Evolutionary conservation across 2,113 vertebrate genomes (phyloP).

Genomic region (Labeo rohita): DNA sequence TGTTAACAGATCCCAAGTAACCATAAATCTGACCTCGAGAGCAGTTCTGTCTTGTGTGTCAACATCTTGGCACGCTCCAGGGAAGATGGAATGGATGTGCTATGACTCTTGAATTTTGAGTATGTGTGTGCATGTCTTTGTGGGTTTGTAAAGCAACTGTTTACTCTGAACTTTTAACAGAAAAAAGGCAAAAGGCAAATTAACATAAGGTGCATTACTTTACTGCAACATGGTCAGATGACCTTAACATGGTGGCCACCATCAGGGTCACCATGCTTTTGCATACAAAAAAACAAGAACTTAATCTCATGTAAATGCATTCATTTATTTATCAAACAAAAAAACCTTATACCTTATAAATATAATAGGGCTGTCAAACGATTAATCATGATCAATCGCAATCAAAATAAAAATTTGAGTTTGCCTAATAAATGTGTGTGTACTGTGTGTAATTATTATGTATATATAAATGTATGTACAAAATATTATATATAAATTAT

Average conservation of each 20-base stretch:
- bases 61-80: not conserved
- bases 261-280: too few relatives aligned
- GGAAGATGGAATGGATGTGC: not conserved
- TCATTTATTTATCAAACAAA: too few relatives aligned
- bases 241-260: too few relatives aligned
- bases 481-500: too few relatives aligned
- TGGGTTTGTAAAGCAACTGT: not conserved
- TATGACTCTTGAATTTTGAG: not conserved
- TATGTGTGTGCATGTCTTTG: not conserved
- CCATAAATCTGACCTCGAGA: slow-evolving; percentile 26
- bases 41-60: not conserved
- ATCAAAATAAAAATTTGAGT: too few relatives aligned
- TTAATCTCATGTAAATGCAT: not conserved
- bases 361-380: too few relatives aligned
- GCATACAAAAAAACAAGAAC: not conserved
- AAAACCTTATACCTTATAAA: too few relatives aligned
- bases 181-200: not conserved
- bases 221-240: not conserved
- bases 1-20: slow-evolving; percentile 17
- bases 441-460: too few relatives aligned
- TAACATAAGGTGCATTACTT: not conserved
- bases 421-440: too few relatives aligned
- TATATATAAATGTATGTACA: too few relatives aligned
- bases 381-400: too few relatives aligned
- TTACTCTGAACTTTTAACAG: not conserved